These are phyloP conservation scores for Raphicerus campestris DNA, from an alignment of 2,113 vertebrate species.

Conservation along the genomic window DNA sequence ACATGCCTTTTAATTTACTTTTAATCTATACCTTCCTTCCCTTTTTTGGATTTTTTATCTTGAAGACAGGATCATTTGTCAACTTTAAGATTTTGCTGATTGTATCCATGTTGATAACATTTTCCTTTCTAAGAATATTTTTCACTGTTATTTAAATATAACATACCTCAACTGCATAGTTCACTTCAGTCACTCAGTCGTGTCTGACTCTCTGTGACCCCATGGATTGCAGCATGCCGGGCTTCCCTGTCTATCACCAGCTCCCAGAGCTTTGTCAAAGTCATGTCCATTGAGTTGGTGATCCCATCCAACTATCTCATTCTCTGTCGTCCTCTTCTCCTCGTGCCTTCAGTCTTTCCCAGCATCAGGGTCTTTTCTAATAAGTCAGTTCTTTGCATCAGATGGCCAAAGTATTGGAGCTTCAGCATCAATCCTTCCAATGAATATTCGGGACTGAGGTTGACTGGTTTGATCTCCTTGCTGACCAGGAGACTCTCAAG, in stretches of 20 bases:
- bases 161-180: not conserved
- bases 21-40: not conserved
- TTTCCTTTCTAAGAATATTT: constrained; percentile 3
- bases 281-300: not conserved
- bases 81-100: constrained; percentile 7
- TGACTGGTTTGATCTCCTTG: not conserved
- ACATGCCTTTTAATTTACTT: not conserved
- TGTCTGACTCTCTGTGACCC: not conserved
- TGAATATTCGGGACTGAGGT: not conserved
- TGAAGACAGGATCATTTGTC: not conserved
- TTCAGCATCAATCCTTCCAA: not conserved
- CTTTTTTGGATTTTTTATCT: not conserved
- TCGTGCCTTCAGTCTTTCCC: not conserved
- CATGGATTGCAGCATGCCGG: not conserved
- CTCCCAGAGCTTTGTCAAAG: not conserved
- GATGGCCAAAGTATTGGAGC: not conserved
- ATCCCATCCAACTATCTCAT: not conserved
- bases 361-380: not conserved
- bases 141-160: not conserved
- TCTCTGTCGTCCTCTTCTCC: not conserved
- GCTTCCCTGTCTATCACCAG: not conserved
- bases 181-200: not conserved
- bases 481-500: not conserved
- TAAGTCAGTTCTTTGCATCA: not conserved
- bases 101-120: not conserved